Percentiles rank a stretch among this genome's conserved stretches.
These are phyloP conservation scores for Trichonephila inaurata DNA, from an alignment of 1,140 invertebrate species.

Conservation along the genomic window DNA sequence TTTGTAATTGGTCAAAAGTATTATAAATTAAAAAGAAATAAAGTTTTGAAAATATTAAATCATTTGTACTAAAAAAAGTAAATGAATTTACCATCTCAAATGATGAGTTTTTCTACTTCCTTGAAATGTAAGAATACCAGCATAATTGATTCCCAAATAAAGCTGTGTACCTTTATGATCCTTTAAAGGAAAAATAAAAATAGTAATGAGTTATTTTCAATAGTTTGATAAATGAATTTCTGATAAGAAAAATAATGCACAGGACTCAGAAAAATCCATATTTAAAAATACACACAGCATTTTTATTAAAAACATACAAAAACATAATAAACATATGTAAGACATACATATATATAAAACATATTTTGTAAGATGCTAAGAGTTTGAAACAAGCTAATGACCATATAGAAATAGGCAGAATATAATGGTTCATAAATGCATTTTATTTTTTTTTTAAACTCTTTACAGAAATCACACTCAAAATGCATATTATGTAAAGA, in stretches of 20 bases:
- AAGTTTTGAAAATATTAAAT: slow-evolving; percentile 2
- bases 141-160: slow-evolving; percentile 96
- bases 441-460: no score
- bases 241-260: neutral
- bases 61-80: no score
- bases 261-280: neutral
- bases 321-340: no score
- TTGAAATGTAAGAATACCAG: slow-evolving; percentile 96
- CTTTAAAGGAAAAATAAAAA: slow-evolving; percentile 82
- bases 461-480: no score
- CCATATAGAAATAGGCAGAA: no score
- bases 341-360: no score
- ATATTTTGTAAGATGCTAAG: no score
- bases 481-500: no score
- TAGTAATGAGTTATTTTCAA: neutral
- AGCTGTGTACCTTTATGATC: slow-evolving; percentile 94
- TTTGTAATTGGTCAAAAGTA: no score
- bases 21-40: neutral
- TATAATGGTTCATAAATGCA: no score
- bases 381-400: no score
- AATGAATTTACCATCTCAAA: slow-evolving; percentile 89
- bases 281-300: neutral
- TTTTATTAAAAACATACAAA: no score
- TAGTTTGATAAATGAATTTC: neutral
- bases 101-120: slow-evolving; percentile 95